phyloP scores from a whole-genome alignment of 2,797 vertebrate genomes.

The Tauraco hartlaubi region DNA sequence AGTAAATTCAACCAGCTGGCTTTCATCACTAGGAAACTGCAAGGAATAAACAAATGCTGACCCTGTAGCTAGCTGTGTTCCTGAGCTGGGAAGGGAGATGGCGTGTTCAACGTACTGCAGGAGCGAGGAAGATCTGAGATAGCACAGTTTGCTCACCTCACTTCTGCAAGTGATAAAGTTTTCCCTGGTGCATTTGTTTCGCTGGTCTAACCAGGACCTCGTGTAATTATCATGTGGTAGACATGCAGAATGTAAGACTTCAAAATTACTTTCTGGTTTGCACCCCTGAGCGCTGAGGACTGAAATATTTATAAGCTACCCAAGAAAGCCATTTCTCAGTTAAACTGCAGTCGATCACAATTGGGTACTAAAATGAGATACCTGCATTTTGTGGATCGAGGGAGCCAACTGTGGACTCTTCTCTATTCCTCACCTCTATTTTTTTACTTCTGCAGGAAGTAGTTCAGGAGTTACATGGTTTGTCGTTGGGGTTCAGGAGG shows the following conservation, averaged over 20 bases:
- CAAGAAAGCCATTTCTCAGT: background rate
- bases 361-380: background rate
- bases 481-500: background rate
- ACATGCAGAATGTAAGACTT: background rate
- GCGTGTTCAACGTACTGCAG: background rate
- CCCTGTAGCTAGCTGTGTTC: constrained; percentile 8
- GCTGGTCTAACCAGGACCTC: background rate
- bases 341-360: background rate
- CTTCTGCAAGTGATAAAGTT: background rate
- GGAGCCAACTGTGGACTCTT: background rate
- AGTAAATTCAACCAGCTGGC: constrained; percentile 64
- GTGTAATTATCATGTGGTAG: accelerated
- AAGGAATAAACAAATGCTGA: constrained; percentile 61
- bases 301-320: background rate
- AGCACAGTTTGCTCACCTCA: background rate
- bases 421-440: background rate
- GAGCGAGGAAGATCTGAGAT: background rate
- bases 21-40: constrained; percentile 59
- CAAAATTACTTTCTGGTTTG: background rate
- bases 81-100: background rate
- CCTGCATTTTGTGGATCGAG: background rate
- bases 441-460: background rate
- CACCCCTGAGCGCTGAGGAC: background rate
- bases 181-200: background rate
- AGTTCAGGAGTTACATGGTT: accelerated